phyloP scores from a whole-genome alignment of 2,113 vertebrate species.

The Zeus faber region DNA sequence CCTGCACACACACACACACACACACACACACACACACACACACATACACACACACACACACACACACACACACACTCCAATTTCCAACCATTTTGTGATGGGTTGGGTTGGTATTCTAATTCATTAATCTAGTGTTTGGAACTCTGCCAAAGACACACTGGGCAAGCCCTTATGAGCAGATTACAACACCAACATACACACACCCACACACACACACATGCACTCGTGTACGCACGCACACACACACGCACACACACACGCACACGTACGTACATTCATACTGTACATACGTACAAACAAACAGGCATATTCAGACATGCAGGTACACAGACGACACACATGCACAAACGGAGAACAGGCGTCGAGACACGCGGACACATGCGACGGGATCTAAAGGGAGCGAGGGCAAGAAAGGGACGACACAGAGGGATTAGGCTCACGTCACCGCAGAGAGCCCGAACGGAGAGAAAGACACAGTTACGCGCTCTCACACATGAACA shows the following conservation, averaged over 20 bases:
- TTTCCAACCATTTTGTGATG: slow-evolving; percentile 29
- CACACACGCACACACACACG: not conserved
- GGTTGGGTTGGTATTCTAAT: slow-evolving; percentile 47
- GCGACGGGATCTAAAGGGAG: no score
- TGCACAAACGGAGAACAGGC: slow-evolving; percentile 22
- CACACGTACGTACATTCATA: slow-evolving; percentile 5
- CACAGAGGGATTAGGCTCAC: no score
- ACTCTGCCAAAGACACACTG: slow-evolving; percentile 29
- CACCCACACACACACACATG: slow-evolving; percentile 10
- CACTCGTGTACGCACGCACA: not conserved
- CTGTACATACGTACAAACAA: slow-evolving; percentile 10
- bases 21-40: slow-evolving; percentile 5
- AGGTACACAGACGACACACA: slow-evolving; percentile 6
- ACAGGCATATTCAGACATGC: not conserved
- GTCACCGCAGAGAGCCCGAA: not conserved
- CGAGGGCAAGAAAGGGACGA: no score
- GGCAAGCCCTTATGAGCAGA: slow-evolving; percentile 47
- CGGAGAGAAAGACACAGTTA: slow-evolving; percentile 18
- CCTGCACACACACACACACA: not conserved
- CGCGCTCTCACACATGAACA: slow-evolving; percentile 27
- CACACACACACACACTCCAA: slow-evolving; percentile 13
- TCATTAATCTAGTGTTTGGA: slow-evolving; percentile 47
- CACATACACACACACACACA: slow-evolving; percentile 1
- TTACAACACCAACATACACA: slow-evolving; percentile 35
- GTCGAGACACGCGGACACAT: no score